Evolutionary conservation across 2,113 vertebrate genomes (phyloP).

Genomic region (Neodontobutis hainanensis): DNA sequence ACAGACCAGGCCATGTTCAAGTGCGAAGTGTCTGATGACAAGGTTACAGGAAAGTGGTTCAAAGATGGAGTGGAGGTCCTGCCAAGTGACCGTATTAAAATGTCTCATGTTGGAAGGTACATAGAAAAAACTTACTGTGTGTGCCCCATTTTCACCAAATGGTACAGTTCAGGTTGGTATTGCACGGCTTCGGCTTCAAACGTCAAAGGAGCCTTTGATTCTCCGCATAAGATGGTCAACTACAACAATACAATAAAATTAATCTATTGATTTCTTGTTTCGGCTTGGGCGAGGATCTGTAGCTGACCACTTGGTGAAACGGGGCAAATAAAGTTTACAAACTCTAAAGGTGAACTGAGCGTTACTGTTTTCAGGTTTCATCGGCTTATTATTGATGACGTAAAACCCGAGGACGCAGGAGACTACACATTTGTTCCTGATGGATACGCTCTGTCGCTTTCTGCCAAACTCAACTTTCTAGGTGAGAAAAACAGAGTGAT

Average conservation of each 20-base stretch:
- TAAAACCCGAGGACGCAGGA: conserved; percentile 86
- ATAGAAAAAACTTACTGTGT: not conserved
- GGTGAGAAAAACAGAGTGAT: conserved; percentile 75
- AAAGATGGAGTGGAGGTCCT: conserved; percentile 89
- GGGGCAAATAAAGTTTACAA: not conserved
- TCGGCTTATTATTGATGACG: conserved; percentile 83
- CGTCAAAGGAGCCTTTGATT: no score
- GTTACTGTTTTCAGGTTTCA: conserved; percentile 78
- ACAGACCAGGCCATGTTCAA: conserved; percentile 88
- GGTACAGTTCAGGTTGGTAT: not conserved
- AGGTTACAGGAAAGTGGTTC: conserved; percentile 92
- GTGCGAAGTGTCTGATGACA: conserved; percentile 93
- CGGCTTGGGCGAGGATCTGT: not conserved
- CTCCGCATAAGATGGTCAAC: no score
- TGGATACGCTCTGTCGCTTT: conserved; percentile 87
- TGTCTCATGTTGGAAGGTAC: conserved; percentile 86
- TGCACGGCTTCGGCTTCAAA: no score
- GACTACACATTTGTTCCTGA: conserved; percentile 91
- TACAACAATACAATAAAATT: no score
- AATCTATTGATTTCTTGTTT: no score
- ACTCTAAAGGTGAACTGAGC: not conserved
- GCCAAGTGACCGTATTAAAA: conserved; percentile 83
- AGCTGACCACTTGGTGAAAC: not conserved
- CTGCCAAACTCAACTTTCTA: conserved; percentile 92
- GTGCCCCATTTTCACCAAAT: not conserved